These are phyloP conservation scores for Andrena bucephala DNA, from an alignment of 2,888 invertebrate species.

Conservation along the genomic window DNA sequence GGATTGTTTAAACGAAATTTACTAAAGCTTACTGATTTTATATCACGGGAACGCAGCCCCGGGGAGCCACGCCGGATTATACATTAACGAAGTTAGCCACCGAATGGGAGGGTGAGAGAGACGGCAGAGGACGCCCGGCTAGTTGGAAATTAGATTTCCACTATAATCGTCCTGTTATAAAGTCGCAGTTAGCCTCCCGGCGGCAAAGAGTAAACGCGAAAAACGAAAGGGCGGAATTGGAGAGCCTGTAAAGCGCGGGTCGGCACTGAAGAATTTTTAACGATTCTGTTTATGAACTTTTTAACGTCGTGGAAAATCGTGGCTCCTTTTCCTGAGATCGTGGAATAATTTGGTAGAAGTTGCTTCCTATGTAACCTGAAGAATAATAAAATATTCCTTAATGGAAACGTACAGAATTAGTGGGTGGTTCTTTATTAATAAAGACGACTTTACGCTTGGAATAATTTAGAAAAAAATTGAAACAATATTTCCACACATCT, in stretches of 20 bases:
- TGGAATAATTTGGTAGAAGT: neutral
- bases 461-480: too few relatives aligned
- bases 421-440: neutral
- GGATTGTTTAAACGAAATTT: constrained; percentile 85
- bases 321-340: neutral
- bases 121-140: constrained; percentile 55
- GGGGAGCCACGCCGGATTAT: constrained; percentile 82
- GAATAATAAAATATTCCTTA: neutral
- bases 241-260: constrained; percentile 17
- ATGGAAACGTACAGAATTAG: neutral
- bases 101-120: constrained; percentile 37
- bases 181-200: constrained; percentile 58
- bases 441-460: too few relatives aligned
- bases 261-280: constrained; percentile 39
- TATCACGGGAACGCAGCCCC: constrained; percentile 83
- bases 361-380: too few relatives aligned
- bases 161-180: constrained; percentile 75
- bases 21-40: constrained; percentile 85
- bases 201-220: constrained; percentile 57
- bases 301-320: neutral
- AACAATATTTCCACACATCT: too few relatives aligned
- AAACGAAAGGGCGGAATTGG: constrained; percentile 25
- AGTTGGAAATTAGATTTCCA: constrained; percentile 78
- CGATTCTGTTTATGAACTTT: constrained; percentile 9
- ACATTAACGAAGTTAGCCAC: constrained; percentile 83